These are phyloP conservation scores for Oscheius onirici DNA, from an alignment of 2,888 invertebrate genomes.

Conservation along the genomic window DNA sequence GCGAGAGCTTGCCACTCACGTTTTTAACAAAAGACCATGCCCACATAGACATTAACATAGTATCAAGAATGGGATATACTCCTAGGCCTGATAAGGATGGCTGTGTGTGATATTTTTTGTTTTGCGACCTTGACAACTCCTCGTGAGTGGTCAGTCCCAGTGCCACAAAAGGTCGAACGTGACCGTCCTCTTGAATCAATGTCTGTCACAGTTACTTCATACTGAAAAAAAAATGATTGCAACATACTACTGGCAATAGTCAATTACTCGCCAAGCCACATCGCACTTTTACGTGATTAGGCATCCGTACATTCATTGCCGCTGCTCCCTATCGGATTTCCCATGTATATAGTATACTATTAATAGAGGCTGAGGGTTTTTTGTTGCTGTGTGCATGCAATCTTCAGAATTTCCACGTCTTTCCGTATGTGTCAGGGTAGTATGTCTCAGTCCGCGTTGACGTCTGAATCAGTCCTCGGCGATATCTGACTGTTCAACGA, in stretches of 20 bases:
- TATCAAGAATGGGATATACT: background rate
- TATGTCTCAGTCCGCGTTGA: slow-evolving; percentile 6
- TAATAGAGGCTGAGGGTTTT: slow-evolving; percentile 9
- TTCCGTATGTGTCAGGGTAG: too few species aligned
- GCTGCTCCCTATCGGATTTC: slow-evolving; percentile 22
- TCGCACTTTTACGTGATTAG: slow-evolving; percentile 30
- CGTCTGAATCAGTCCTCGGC: slow-evolving; percentile 5
- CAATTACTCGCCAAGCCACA: slow-evolving; percentile 5
- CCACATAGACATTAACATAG: background rate
- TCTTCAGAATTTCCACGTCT: background rate
- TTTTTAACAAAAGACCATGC: background rate
- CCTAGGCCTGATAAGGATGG: slow-evolving; percentile 13
- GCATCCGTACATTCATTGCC: slow-evolving; percentile 24
- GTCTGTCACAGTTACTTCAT: background rate
- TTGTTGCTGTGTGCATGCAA: background rate
- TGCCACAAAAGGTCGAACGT: slow-evolving; percentile 28
- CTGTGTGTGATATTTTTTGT: slow-evolving; percentile 28
- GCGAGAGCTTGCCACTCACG: slow-evolving; percentile 5
- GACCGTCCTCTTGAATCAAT: slow-evolving; percentile 23
- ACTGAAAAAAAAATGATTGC: background rate
- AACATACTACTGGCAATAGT: background rate
- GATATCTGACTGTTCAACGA: slow-evolving; percentile 6
- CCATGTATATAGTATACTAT: slow-evolving; percentile 22
- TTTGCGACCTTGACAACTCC: slow-evolving; percentile 31
- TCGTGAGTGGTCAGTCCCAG: slow-evolving; percentile 30